phyloP scores from a whole-genome alignment of 2,113 vertebrate genomes.

The Axis porcinus region DNA sequence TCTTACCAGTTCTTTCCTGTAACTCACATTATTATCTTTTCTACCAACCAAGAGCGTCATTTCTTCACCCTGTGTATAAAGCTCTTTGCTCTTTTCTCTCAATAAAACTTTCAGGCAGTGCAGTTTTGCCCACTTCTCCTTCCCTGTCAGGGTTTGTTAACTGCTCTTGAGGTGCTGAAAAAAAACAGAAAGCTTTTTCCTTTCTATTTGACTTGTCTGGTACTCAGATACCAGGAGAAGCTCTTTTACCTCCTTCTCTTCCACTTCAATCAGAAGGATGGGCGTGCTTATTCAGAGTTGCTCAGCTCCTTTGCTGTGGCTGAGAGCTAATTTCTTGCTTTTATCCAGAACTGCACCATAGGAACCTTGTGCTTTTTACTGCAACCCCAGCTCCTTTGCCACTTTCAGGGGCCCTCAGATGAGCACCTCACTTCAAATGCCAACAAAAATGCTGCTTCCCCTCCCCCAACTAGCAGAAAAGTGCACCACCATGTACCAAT shows the following conservation, averaged over 20 bases:
- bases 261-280: conserved; percentile 82
- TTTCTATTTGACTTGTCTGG: conserved; percentile 55
- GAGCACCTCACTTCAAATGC: conserved; percentile 51
- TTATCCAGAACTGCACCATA: conserved; percentile 73
- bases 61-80: conserved; percentile 30
- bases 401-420: conserved; percentile 49
- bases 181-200: conserved; percentile 63
- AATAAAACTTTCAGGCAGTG: conserved; percentile 54
- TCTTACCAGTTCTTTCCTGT: neutral
- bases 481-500: neutral
- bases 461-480: neutral
- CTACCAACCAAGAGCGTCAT: neutral
- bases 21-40: conserved; percentile 18
- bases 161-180: conserved; percentile 76
- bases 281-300: conserved; percentile 57
- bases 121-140: conserved; percentile 39
- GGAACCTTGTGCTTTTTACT: conserved; percentile 59
- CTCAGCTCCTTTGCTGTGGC: conserved; percentile 63
- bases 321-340: conserved; percentile 78
- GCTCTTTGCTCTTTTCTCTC: conserved; percentile 43
- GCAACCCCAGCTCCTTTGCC: conserved; percentile 45
- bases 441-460: conserved; percentile 65
- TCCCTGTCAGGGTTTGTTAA: conserved; percentile 69
- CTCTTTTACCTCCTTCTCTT: conserved; percentile 67
- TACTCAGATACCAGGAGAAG: conserved; percentile 61